Evolutionary conservation across 2,113 vertebrate genomes (phyloP).

Genomic region (Pedetes capensis): DNA sequence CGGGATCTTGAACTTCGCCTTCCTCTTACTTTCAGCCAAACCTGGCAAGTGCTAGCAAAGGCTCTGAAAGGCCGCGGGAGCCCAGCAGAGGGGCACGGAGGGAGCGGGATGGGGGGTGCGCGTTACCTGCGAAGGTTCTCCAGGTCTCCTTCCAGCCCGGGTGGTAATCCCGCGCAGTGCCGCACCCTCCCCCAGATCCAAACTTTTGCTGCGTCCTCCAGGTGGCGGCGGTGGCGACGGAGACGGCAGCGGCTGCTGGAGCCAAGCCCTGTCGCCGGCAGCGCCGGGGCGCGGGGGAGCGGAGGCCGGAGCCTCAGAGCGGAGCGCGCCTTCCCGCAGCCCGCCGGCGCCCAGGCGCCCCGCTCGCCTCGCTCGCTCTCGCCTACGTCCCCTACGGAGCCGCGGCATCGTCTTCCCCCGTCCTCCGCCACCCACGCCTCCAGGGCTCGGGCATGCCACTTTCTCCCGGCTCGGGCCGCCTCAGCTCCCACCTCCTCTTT

Average conservation of each 20-base stretch:
- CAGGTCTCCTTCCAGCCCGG: slow-evolving; percentile 71
- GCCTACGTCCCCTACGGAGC: slow-evolving; percentile 80
- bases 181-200: slow-evolving; percentile 70
- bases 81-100: accelerated
- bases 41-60: background rate
- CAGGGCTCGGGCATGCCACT: slow-evolving; percentile 84
- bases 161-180: slow-evolving; percentile 73
- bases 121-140: slow-evolving; percentile 80
- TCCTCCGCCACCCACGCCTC: slow-evolving; percentile 81
- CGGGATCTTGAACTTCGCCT: slow-evolving; percentile 65
- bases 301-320: slow-evolving; percentile 51
- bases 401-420: slow-evolving; percentile 81
- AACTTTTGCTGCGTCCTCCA: slow-evolving; percentile 76
- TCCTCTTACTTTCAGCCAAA: background rate
- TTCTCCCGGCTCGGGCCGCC: slow-evolving; percentile 56
- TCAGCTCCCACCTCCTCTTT: slow-evolving; percentile 23
- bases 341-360: slow-evolving; percentile 58
- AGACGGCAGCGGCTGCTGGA: slow-evolving; percentile 45
- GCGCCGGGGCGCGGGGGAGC: slow-evolving; percentile 55
- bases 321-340: slow-evolving; percentile 51
- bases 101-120: background rate
- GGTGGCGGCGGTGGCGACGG: slow-evolving; percentile 47
- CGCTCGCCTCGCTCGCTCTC: slow-evolving; percentile 68
- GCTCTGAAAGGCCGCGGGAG: background rate
- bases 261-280: slow-evolving; percentile 27